Evolutionary conservation across 2,113 vertebrate species (phyloP), one percentile per base, ranked within the genome.

Genomic region (Eulacestoma nigropectus): DNA sequence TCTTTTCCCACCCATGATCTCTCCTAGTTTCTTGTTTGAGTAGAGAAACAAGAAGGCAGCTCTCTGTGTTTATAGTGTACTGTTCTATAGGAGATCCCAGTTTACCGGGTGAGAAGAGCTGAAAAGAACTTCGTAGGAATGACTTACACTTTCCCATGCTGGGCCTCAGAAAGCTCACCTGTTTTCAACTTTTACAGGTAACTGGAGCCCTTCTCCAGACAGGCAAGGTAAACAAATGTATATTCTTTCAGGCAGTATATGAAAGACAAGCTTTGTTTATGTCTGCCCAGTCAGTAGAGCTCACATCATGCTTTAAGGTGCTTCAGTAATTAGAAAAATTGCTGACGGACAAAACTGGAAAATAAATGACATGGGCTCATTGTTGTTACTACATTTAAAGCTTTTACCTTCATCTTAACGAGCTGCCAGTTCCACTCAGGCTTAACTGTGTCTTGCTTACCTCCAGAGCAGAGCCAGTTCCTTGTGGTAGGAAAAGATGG

Each of bases 201-300:
- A 89, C 79, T 80, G 68, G n/a, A 90, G 68, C 89, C 26, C 11
- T 79, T 86, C 81, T 89, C 57, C 57, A 92, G 91, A 83, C 42
- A 35, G 59, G 33, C 68, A 75, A 74, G 65, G 93, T 92, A 93
- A 94, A 95, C 68, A 86, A 86, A 72, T 75, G 68, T 64, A 30
- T 76, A 16, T 92, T 73, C 73, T 91, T 94, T 72, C 84, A 95
- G 91, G 33, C 81, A 75, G 9, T 55, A 22, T 82, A 75, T 85
- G 81, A 89, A 91, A 87, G 84, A 16, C 32, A 44, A 89, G 69
- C 56, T 95, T 94, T 89, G 93, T 93, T 95, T 94, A 91, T 29
- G 11, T 79, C 91, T 91, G 84, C 35, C 15, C 64, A 64, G 76
- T 57, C 56, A 67, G 53, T 47, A 86, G 64, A 93, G 88, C 35